These are phyloP conservation scores for Melipona quadrifasciata DNA, from an alignment of 1,140 invertebrate species.

Conservation along the genomic window DNA sequence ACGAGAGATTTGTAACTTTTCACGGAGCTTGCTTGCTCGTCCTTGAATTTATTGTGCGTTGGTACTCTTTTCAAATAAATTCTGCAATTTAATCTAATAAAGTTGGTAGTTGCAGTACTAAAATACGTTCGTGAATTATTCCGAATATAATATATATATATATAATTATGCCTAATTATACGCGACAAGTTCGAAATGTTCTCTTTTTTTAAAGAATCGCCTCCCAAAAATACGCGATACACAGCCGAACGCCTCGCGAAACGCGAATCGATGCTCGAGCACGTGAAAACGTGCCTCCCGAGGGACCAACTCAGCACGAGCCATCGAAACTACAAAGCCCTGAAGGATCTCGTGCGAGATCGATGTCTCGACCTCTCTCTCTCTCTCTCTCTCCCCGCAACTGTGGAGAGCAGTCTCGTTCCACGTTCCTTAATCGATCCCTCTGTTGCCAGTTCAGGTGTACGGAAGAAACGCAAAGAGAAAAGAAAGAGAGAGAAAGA, in stretches of 20 bases:
- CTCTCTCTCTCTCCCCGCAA: too few relatives aligned
- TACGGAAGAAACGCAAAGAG: background rate
- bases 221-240: background rate
- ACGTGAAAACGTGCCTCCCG: background rate
- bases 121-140: too few relatives aligned
- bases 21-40: background rate
- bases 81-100: too few relatives aligned
- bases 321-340: background rate
- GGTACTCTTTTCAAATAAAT: too few relatives aligned
- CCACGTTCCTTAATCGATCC: constrained; percentile 17
- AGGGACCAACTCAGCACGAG: background rate
- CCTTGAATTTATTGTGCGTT: background rate
- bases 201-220: background rate
- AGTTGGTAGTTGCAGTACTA: too few relatives aligned
- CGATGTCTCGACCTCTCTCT: constrained; percentile 25
- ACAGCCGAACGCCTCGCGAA: background rate
- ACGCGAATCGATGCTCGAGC: background rate
- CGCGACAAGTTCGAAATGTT: too few relatives aligned
- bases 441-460: background rate
- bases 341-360: constrained; percentile 15
- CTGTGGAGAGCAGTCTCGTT: background rate
- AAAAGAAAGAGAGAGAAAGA: background rate
- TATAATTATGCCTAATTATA: too few relatives aligned
- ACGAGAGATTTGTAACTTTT: background rate
- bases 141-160: too few relatives aligned